These are phyloP conservation scores for Cynoglossus semilaevis DNA, from an alignment of 2,113 vertebrate species.

Conservation along the genomic window DNA sequence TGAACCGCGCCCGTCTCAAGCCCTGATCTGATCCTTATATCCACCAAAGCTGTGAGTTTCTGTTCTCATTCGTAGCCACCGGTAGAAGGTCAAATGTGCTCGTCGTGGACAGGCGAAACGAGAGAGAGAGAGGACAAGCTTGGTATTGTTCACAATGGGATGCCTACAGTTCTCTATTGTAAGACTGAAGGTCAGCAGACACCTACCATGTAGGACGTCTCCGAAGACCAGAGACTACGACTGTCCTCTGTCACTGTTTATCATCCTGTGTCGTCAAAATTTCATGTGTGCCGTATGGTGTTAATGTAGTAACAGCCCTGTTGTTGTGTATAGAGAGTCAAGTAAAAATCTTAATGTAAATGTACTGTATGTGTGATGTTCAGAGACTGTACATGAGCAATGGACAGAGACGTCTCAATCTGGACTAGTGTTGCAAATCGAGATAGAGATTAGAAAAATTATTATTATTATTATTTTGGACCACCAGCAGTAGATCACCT, in stretches of 20 bases:
- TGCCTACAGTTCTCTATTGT: slow-evolving; percentile 63
- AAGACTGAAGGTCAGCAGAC: slow-evolving; percentile 61
- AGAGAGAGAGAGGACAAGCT: slow-evolving; percentile 60
- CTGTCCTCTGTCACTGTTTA: slow-evolving; percentile 38
- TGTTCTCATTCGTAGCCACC: slow-evolving; percentile 50
- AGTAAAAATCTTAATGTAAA: slow-evolving; percentile 33
- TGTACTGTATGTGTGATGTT: slow-evolving; percentile 38
- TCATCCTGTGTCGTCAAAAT: slow-evolving; percentile 53
- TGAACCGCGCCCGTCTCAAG: slow-evolving; percentile 65
- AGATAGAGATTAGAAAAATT: no score
- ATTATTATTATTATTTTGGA: no score
- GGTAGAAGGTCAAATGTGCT: slow-evolving; percentile 57
- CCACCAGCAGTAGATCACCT: no score
- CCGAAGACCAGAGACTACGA: slow-evolving; percentile 56
- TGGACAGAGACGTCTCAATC: no score
- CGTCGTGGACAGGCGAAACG: slow-evolving; percentile 53
- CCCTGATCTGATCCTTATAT: slow-evolving; percentile 70
- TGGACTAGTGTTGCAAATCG: no score
- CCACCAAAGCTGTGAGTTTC: slow-evolving; percentile 81
- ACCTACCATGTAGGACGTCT: slow-evolving; percentile 78
- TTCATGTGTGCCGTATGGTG: slow-evolving; percentile 39
- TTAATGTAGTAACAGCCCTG: slow-evolving; percentile 44
- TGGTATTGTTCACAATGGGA: slow-evolving; percentile 64
- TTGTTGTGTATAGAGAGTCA: slow-evolving; percentile 50
- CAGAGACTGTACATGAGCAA: no score